Evolutionary conservation across 2,113 vertebrate genomes (phyloP), one percentile per base, ranked within the genome.

Genomic region (Gasterosteus aculeatus): DNA sequence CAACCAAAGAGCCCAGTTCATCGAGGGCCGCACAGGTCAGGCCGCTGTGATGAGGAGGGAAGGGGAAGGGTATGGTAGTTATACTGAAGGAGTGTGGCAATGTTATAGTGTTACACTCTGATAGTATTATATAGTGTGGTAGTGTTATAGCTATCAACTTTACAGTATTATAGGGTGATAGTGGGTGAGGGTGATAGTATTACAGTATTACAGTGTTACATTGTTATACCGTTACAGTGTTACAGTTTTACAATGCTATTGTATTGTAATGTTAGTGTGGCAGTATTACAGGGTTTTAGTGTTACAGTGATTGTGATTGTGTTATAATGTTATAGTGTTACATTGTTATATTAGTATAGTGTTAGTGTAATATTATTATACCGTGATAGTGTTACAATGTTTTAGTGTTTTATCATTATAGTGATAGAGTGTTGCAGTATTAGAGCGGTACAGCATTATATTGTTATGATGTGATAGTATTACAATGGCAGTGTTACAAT

Each of bases 21-120:
- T 97, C n/a, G 96, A 98, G 88, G 97, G 95, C 68, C 93, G 97
- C 51, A 99, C 97, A 84, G 95, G 98, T 99, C 88, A 66, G 87
- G 18, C 33, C 7, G 14, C 26, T 8, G 33, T 57, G 57, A 62
- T 7, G 39, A 42, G 38, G 41, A 41, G 18, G n/a, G n/a, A 38
- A 15, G 38, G 2, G 2, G 60, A 22, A 41, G 3, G 15, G 4
- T 51, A 7, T 51, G 47, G 47, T 18, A 51, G 47, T 51, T 2
- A n/a, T 51, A 51, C 47, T 49, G 46, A 49, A 16, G 16, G 14
- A 49, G 46, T 49, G 46, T 5, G 5, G 18, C 46, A 49, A 8
- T 46, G 46, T 49, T 14, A 47, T 16, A 47, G 16, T 49, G 46
- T 15, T 49, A 49, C 46, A 19, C 2, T 49, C 16, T 7, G 5